These are phyloP conservation scores for Radopholus similis DNA, from an alignment of 1,140 invertebrate species.

Conservation along the genomic window DNA sequence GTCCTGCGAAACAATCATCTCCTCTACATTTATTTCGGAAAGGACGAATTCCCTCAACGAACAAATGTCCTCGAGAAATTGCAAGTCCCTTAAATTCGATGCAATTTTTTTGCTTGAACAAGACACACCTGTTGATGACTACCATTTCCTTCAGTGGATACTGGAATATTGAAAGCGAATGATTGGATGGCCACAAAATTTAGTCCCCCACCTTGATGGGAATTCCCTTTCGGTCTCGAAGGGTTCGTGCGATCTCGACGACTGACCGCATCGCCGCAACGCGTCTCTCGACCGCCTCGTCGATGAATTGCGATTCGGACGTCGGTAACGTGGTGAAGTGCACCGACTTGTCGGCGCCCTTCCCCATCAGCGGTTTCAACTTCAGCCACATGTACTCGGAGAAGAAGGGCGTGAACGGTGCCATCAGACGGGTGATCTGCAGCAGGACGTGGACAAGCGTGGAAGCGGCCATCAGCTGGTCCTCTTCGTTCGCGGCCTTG, in stretches of 20 bases:
- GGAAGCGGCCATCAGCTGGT: constrained; percentile 78
- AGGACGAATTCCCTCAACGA: constrained; percentile 78
- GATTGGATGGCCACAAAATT: neutral
- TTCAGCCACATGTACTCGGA: constrained; percentile 93
- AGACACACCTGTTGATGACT: constrained; percentile 71
- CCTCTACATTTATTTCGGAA: constrained; percentile 83
- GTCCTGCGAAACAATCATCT: constrained; percentile 80
- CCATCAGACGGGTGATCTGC: constrained; percentile 78
- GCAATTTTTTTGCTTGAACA: neutral
- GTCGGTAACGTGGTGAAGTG: constrained; percentile 49
- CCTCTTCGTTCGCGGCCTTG: constrained; percentile 64
- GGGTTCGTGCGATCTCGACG: constrained; percentile 84
- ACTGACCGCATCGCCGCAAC: constrained; percentile 88
- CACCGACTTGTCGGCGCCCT: constrained; percentile 46
- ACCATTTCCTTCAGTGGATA: constrained; percentile 93
- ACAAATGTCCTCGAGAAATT: constrained; percentile 76
- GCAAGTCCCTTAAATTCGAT: constrained; percentile 66
- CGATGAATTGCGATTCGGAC: constrained; percentile 69
- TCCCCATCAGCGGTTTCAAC: constrained; percentile 64
- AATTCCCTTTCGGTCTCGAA: constrained; percentile 85
- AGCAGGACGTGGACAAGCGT: constrained; percentile 83
- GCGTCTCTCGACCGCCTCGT: constrained; percentile 80
- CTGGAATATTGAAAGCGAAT: constrained; percentile 52
- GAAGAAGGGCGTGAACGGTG: constrained; percentile 94
- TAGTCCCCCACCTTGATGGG: constrained; percentile 71